Percentiles rank a stretch among this genome's conserved stretches.
Evolutionary conservation across 2,113 vertebrate species (phyloP).

Genomic region (Nanorana parkeri): DNA sequence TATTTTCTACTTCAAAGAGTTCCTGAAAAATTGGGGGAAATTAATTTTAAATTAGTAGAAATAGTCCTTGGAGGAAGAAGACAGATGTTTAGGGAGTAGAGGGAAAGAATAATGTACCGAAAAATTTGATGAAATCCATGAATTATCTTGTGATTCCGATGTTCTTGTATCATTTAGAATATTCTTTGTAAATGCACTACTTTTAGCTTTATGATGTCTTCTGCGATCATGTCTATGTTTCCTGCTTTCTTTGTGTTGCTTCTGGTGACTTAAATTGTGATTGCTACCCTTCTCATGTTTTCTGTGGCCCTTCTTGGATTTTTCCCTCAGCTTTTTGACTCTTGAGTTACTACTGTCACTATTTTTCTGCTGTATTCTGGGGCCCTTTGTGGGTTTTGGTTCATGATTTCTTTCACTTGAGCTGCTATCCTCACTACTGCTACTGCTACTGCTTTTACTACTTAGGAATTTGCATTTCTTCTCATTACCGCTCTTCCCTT

Average conservation of each 20-base stretch:
- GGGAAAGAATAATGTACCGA: neutral
- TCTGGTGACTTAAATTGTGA: neutral
- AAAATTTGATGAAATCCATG: neutral
- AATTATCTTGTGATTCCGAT: neutral
- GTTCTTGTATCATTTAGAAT: neutral
- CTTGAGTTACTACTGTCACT: no score
- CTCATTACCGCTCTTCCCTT: neutral
- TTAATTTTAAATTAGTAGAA: neutral
- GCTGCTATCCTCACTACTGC: constrained; percentile 1
- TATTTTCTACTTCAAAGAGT: constrained; percentile 57
- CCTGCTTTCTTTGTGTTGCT: neutral
- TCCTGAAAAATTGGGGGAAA: constrained; percentile 60
- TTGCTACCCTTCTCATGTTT: neutral
- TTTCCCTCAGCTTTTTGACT: no score
- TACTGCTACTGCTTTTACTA: constrained; percentile 3
- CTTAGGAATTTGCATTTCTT: constrained; percentile 22
- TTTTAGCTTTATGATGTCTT: neutral
- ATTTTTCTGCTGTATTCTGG: no score
- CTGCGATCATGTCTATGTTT: neutral
- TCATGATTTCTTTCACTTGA: neutral
- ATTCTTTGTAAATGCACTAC: neutral
- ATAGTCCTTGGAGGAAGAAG: neutral
- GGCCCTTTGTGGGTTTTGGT: no score
- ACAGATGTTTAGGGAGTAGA: neutral
- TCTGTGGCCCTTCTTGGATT: neutral